Base-by-base conservation (phyloP, 2,797 vertebrate genomes). In the Novumbra hubbsi region DNA sequence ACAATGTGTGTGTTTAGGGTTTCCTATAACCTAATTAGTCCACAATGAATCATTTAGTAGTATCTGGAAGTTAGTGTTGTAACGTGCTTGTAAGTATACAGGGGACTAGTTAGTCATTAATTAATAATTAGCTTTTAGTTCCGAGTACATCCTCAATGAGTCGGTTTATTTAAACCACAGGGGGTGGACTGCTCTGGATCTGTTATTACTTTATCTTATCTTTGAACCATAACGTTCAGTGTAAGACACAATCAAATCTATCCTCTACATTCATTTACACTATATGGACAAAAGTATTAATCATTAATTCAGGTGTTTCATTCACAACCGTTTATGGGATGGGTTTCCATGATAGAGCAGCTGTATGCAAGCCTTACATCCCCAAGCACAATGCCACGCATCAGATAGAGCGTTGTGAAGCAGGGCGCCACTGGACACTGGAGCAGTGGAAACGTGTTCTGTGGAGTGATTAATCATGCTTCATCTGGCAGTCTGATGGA, bases 121-220 rank as follows among this genome's bases (percentile, higher is more conserved):
- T 70, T 52, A 21, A 70, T 69, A 49, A 69, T 69, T 45, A 50
- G 24, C 45, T 69, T 69, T 50, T 19, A 69, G 68, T 50, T 50
- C 68, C n/a, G 11, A 21, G 8, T 17, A 24, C 1, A 28, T 17
- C 6, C 0, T 45, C 9, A 45, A 12, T n/a, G 16, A 49, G 68
- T 50, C 2, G 1, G 41, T 19, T 27, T 2, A 28, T 6, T 16
- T 9, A 17, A 41, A 45, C 27, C 41, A 68, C 41, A 27, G 38
- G 21, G 67, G 24, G 2, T 28, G 24, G 45, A 49, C 41, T 27
- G 45, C 68, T 50, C 21, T 50, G 45, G 21, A 15, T 69, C 68
- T 17, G 27, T 50, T 45, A 45, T 45, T 45, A 45, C 67, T 41
- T 45, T 38, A 68, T 41, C 62, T 64, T 64, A 27, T 27, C 62